Conservation (phyloP, 2,113 vertebrate genomes). For the Cricetomys ansorgei region DNA sequence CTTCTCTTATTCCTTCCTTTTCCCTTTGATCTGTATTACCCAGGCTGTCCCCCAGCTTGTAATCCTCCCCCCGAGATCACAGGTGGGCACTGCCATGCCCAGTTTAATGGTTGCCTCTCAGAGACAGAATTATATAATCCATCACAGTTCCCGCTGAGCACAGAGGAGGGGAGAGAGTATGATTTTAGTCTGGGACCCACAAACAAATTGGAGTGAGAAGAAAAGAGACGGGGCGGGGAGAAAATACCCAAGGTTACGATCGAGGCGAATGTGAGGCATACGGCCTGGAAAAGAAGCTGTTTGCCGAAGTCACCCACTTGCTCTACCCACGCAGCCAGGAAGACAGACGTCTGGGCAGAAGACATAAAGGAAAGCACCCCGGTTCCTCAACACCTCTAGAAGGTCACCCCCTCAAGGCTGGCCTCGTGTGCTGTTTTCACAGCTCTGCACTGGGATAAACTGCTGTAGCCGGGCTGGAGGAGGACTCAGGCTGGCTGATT, state of each 20-base stretch:
- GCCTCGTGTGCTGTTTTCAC: not conserved
- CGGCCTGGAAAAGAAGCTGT: not conserved
- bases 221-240: too few species aligned
- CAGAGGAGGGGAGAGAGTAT: not conserved
- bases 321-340: not conserved
- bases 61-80: not conserved
- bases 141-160: rapidly evolving
- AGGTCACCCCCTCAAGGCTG: not conserved
- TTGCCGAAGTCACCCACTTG: rapidly evolving
- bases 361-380: rapidly evolving
- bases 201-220: not conserved
- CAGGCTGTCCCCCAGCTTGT: not conserved
- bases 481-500: too few species aligned
- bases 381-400: rapidly evolving
- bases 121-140: not conserved
- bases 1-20: not conserved
- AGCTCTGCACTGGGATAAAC: too few species aligned
- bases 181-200: not conserved
- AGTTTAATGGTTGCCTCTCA: not conserved
- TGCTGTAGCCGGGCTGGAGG: too few species aligned
- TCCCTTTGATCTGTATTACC: not conserved
- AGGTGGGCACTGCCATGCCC: not conserved
- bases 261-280: rapidly evolving
- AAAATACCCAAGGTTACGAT: rapidly evolving
- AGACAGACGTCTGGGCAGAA: not conserved